Evolutionary conservation across 2,797 vertebrate genomes (phyloP), one percentile per base, ranked within the genome.

Genomic region (Ctenochaetus hawaiiensis): DNA sequence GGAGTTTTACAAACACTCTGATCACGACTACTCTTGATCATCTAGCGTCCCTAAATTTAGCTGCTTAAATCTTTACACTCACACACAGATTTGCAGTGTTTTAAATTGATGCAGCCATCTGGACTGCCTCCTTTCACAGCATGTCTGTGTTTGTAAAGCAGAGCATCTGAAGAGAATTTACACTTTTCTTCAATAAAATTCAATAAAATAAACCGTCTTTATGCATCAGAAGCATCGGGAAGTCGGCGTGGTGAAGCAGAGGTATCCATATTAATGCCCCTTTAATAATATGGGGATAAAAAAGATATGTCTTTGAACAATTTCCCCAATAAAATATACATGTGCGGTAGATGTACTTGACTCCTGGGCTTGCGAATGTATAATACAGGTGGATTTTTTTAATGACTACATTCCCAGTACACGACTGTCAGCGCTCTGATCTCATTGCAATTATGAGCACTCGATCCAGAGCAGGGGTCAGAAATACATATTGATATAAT

Each of bases 41-140:
- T 34, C 52, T 61, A 20, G 34, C 30, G 0, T 52, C 48, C 18
- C 26, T 4, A 26, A 51, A 78, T 72, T 60, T 75, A 84, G 71
- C 70, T 62, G 76, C 72, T 67, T 66, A 70, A 78, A 78, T 78
- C 64, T 75, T 70, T 75, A 54, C 80, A 72, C 74, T 73, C 61
- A 8, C 66, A 8, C 66, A 49, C 78, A 30, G 63, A 80, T 80
- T 75, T 75, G 41, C 56, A 37, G 49, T 53, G 71, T 81, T 76
- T 76, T 70, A 60, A 83, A 81, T 47, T 66, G 72, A 76, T 52
- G 18, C 53, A 11, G 72, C 83, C 85, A 83, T 89, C 86, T 90
- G 85, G 78, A 49, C 67, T 20, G 58, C 41, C 66, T 59, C 30
- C 41, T 51, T 62, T 54, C 67, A 18, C 78, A 84, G 82, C 75